phyloP scores from a whole-genome alignment of 1,140 invertebrate genomes.

The Pachypsylla venusta region DNA sequence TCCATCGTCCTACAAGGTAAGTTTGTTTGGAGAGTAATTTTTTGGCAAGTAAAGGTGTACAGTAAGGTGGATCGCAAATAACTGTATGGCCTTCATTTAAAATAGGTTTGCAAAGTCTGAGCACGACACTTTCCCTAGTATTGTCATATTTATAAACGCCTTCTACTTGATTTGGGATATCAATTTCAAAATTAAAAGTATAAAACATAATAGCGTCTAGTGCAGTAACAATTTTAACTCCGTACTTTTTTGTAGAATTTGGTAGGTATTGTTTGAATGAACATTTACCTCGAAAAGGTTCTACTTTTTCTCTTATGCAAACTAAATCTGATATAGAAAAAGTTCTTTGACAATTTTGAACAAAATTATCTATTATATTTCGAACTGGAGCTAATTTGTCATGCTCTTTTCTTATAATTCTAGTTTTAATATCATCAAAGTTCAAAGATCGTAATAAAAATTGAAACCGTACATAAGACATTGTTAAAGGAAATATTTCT shows the following conservation, averaged over 20 bases:
- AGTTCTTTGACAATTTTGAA: conserved; percentile 27
- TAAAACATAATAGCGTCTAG: conserved; percentile 18
- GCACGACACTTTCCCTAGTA: conserved; percentile 22
- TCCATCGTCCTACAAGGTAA: not conserved
- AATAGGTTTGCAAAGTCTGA: conserved; percentile 20
- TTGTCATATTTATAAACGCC: conserved; percentile 25
- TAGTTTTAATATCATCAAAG: conserved; percentile 5
- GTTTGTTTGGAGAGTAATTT: not conserved
- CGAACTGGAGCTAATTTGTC: conserved; percentile 27
- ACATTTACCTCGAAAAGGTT: conserved; percentile 19
- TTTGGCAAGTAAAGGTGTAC: not conserved
- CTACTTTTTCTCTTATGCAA: conserved; percentile 32
- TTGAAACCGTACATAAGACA: not conserved
- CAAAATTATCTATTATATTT: conserved; percentile 28
- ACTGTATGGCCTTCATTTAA: conserved; percentile 21
- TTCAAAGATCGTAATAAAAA: not conserved
- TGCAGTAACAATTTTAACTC: conserved; percentile 27
- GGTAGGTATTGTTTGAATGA: conserved; percentile 32
- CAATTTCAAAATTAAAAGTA: conserved; percentile 1
- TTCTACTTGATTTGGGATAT: conserved; percentile 21
- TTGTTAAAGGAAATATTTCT: not conserved
- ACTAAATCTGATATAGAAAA: conserved; percentile 26
- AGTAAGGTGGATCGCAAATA: conserved; percentile 9
- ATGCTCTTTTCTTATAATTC: not conserved
- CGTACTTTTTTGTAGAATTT: conserved; percentile 28